These are phyloP conservation scores for Psittacula derbiana DNA, from an alignment of 2,797 vertebrate species.

Conservation along the genomic window DNA sequence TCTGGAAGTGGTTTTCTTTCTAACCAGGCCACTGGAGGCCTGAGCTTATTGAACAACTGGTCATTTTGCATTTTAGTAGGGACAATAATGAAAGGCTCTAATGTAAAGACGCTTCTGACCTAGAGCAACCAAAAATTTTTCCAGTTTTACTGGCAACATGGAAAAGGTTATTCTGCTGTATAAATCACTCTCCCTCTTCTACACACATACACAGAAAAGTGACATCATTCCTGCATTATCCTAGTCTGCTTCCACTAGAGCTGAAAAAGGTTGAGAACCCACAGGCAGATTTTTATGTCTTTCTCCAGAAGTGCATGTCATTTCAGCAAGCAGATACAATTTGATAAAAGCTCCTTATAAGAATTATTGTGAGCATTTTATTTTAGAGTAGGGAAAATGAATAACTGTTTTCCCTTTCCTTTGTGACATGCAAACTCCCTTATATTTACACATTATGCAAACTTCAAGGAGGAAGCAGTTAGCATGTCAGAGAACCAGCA, in stretches of 20 bases:
- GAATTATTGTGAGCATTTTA: constrained; percentile 48
- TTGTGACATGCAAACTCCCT: neutral
- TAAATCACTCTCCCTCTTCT: neutral
- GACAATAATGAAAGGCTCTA: neutral
- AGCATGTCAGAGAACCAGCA: constrained; percentile 11
- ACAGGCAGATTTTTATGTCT: neutral
- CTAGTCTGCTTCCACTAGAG: neutral
- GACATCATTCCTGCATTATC: neutral
- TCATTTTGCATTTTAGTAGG: neutral
- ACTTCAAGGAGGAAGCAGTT: constrained; percentile 29
- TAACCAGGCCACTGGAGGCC: neutral
- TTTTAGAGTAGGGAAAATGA: constrained; percentile 32
- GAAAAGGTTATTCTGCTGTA: neutral
- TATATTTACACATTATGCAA: neutral
- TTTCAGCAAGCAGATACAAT: constrained; percentile 9
- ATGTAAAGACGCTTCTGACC: neutral
- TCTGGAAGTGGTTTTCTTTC: neutral
- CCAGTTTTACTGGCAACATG: neutral
- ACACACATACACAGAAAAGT: neutral
- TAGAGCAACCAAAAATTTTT: neutral
- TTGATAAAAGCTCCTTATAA: constrained; percentile 29
- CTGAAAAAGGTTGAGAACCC: neutral
- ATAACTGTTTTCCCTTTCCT: neutral
- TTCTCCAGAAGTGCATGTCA: neutral
- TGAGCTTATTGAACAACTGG: neutral